These are phyloP conservation scores for Lasius platythorax DNA, from an alignment of 2,888 invertebrate genomes.

Conservation along the genomic window DNA sequence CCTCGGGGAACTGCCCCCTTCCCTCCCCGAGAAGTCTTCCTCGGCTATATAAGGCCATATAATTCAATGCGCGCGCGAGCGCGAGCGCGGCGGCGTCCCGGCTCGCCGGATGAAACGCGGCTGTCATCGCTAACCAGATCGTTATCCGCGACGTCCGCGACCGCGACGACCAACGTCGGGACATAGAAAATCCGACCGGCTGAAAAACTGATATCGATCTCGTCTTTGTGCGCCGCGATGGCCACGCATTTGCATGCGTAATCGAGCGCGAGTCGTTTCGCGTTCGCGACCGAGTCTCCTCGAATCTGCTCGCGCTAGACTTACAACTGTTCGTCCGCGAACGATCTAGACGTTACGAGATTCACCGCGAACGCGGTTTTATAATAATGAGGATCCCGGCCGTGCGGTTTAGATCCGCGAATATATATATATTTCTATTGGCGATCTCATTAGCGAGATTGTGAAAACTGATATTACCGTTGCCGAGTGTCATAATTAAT, in stretches of 20 bases:
- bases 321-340: conserved; percentile 17
- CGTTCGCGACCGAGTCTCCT: conserved; percentile 34
- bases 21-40: conserved; percentile 64
- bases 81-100: conserved; percentile 45
- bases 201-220: conserved; percentile 63
- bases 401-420: conserved; percentile 16
- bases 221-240: conserved; percentile 42
- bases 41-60: conserved; percentile 70
- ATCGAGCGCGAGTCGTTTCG: conserved; percentile 42
- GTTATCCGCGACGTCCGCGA: conserved; percentile 61
- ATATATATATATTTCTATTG: conserved; percentile 13
- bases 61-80: conserved; percentile 68
- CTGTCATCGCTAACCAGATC: conserved; percentile 64
- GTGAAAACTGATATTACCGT: conserved; percentile 44
- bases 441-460: conserved; percentile 52
- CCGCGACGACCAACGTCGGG: conserved; percentile 36
- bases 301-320: conserved; percentile 31
- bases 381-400: conserved; percentile 39
- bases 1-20: conserved; percentile 59
- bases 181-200: conserved; percentile 47
- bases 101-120: conserved; percentile 52
- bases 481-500: conserved; percentile 48
- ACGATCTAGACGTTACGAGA: background rate
- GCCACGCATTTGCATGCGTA: conserved; percentile 53
- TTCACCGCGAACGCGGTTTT: background rate